These are phyloP conservation scores for Choristoneura rosaceana DNA, from an alignment of 2,888 invertebrate species.

Conservation along the genomic window DNA sequence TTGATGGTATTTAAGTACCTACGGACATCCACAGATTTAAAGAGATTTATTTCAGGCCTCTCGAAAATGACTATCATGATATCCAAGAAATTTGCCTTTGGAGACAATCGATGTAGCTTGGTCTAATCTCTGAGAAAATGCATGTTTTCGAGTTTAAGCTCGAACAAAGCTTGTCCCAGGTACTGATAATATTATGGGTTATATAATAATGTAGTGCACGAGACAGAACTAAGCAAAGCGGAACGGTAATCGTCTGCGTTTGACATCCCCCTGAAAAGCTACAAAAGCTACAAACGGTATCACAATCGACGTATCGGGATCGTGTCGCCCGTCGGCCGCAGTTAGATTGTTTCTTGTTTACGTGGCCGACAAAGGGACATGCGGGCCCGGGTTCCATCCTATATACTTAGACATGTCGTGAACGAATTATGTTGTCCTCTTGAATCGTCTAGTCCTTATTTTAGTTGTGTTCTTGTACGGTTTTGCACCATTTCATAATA, in stretches of 20 bases:
- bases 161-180: no score
- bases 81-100: no score
- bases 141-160: no score
- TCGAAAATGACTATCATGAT: no score
- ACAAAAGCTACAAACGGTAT: slow-evolving; percentile 2
- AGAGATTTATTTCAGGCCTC: no score
- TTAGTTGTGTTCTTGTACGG: no score
- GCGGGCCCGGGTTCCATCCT: slow-evolving; percentile 45
- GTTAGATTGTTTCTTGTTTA: slow-evolving; percentile 43
- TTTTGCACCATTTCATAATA: no score
- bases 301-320: slow-evolving; percentile 6
- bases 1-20: no score
- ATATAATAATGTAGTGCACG: background rate
- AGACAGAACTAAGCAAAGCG: background rate
- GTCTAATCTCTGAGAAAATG: no score
- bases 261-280: slow-evolving; percentile 8
- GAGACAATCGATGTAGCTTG: no score
- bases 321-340: slow-evolving; percentile 7
- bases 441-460: background rate
- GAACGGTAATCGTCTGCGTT: background rate
- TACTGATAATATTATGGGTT: background rate
- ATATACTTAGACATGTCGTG: background rate
- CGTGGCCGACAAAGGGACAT: slow-evolving; percentile 47
- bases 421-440: background rate
- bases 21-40: no score